Evolutionary conservation across 2,888 invertebrate genomes (phyloP).

Genomic region (Drosophila prolongata): DNA sequence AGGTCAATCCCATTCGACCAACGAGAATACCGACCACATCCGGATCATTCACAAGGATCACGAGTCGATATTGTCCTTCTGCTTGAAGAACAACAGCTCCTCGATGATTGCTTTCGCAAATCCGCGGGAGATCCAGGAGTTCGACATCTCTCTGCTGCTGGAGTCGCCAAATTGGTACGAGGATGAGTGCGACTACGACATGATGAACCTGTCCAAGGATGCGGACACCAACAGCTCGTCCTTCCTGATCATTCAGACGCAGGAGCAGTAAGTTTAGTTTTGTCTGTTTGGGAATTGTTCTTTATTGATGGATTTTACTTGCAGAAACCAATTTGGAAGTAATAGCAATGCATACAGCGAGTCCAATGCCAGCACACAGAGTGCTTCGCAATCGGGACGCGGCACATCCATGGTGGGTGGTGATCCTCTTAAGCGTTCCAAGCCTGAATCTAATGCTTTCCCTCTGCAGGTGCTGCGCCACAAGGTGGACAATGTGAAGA

Average conservation of each 20-base stretch:
- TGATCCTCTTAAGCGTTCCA: conserved; percentile 30
- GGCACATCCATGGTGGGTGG: conserved; percentile 93
- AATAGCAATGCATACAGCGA: conserved; percentile 65
- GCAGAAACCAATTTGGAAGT: conserved; percentile 65
- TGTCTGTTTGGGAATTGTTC: not conserved
- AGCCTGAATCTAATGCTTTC: too few species aligned
- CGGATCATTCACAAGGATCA: conserved; percentile 99
- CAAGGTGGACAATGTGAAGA: conserved; percentile 96
- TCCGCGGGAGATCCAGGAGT: conserved; percentile 98
- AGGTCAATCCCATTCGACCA: conserved; percentile 72
- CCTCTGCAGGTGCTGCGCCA: conserved; percentile 93
- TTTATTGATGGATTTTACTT: not conserved
- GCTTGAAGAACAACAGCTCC: conserved; percentile 94
- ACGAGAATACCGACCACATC: conserved; percentile 89
- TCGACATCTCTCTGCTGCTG: conserved; percentile 96
- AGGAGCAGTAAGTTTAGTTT: conserved; percentile 74
- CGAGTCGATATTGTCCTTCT: conserved; percentile 98
- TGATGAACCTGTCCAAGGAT: conserved; percentile 92
- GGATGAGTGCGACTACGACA: conserved; percentile 98
- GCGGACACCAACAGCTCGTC: conserved; percentile 87
- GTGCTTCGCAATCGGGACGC: conserved; percentile 89
- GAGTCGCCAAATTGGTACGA: conserved; percentile 97
- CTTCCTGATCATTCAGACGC: conserved; percentile 95
- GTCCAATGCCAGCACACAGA: conserved; percentile 68
- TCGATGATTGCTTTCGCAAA: conserved; percentile 96